Conservation (phyloP, 2,113 vertebrate genomes). For the Gymnogyps californianus region DNA sequence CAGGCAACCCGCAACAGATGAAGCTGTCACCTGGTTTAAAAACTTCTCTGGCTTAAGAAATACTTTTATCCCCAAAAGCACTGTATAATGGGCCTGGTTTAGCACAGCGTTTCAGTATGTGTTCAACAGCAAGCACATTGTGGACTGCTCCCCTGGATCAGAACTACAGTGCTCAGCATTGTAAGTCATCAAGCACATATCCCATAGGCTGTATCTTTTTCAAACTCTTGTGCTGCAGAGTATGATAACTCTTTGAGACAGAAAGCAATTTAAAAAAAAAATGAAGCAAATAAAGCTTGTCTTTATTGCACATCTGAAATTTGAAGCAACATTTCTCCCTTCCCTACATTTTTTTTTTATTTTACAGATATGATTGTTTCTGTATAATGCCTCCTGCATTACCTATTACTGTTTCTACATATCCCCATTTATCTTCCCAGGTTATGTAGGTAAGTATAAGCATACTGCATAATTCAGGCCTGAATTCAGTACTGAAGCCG, state of each 20-base stretch:
- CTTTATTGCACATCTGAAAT: background rate
- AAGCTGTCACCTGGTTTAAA: background rate
- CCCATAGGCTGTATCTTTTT: background rate
- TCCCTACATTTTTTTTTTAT: background rate
- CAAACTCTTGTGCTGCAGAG: background rate
- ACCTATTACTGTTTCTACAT: background rate
- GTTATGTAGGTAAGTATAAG: background rate
- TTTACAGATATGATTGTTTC: background rate
- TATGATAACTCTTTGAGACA: background rate
- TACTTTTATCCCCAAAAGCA: background rate
- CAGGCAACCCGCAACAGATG: background rate
- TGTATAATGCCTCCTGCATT: background rate
- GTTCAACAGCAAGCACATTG: background rate
- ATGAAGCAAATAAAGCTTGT: background rate
- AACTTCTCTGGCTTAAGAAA: background rate
- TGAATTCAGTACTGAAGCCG: background rate
- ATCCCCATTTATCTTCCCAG: background rate
- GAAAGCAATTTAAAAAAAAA: background rate
- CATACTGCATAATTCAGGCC: background rate
- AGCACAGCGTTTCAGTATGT: background rate
- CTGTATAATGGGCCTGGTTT: background rate
- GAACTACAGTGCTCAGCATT: background rate
- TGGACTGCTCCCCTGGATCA: background rate
- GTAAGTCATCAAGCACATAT: accelerated
- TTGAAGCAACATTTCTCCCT: background rate